Evolutionary conservation across 2,113 vertebrate species (phyloP).

Genomic region (Pachycephala philippinensis): DNA sequence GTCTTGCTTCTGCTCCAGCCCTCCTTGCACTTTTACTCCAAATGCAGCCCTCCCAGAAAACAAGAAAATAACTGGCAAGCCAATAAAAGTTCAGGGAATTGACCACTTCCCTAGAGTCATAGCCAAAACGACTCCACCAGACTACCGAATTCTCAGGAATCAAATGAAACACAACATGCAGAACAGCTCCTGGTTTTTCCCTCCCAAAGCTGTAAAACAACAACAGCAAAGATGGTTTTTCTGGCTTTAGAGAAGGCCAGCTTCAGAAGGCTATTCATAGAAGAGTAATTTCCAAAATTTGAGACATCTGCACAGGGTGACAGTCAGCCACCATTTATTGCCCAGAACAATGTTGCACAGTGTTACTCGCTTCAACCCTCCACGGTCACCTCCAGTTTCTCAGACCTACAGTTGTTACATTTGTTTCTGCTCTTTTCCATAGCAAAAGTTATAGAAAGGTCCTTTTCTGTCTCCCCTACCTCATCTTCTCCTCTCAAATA

Average conservation of each 20-base stretch:
- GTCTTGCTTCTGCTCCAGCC: background rate
- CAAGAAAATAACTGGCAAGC: background rate
- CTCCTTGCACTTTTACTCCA: background rate
- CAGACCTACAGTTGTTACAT: background rate
- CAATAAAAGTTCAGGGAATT: background rate
- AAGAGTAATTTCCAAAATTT: conserved; percentile 5
- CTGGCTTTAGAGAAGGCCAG: background rate
- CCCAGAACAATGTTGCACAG: background rate
- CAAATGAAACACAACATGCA: background rate
- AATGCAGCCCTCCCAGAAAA: background rate
- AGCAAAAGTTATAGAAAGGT: background rate
- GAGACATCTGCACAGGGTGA: background rate
- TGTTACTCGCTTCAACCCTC: background rate
- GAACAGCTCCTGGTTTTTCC: background rate
- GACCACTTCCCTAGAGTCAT: background rate
- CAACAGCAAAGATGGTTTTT: background rate
- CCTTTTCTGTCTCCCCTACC: background rate
- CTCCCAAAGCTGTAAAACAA: background rate
- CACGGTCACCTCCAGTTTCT: background rate
- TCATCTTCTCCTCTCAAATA: background rate
- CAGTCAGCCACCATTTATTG: background rate
- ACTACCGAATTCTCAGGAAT: background rate
- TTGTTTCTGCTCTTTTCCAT: background rate
- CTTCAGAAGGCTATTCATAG: background rate
- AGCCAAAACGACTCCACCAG: background rate